phyloP scores from a whole-genome alignment of 1,140 invertebrate genomes.

The Trialeurodes vaporariorum region DNA sequence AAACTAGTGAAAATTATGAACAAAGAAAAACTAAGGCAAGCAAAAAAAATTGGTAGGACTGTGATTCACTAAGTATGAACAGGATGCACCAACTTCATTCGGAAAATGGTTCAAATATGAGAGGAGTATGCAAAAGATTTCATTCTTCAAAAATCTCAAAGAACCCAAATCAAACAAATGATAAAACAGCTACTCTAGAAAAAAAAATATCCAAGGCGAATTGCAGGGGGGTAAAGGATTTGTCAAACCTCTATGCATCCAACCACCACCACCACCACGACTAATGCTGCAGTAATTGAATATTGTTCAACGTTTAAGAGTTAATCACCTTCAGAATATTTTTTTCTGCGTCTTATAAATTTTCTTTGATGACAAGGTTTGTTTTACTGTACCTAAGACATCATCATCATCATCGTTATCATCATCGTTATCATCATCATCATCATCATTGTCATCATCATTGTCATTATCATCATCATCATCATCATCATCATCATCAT shows the following conservation, averaged over 20 bases:
- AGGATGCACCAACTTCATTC: too few species aligned
- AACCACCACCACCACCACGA: not conserved
- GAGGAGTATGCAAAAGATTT: too few species aligned
- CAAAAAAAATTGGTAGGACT: too few species aligned
- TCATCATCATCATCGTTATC: conserved; percentile 30
- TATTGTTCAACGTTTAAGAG: not conserved
- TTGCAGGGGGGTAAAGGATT: not conserved
- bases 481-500: conserved; percentile 39
- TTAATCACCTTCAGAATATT: not conserved
- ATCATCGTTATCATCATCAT: conserved; percentile 38
- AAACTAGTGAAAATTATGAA: too few species aligned
- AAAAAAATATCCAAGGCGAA: not conserved
- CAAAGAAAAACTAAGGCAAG: too few species aligned
- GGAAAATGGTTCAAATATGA: too few species aligned
- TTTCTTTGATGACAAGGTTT: conserved; percentile 8
- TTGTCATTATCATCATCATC: conserved; percentile 39
- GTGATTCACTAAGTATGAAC: too few species aligned
- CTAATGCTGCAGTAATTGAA: not conserved
- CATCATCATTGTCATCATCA: conserved; percentile 38
- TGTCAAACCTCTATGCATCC: not conserved
- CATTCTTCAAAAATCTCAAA: not conserved
- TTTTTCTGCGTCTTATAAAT: not conserved
- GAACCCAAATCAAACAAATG: not conserved
- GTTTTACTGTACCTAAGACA: conserved; percentile 29
- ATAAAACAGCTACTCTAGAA: not conserved